Conservation (phyloP, 2,113 vertebrate species). For the Platycercus adscitus region DNA sequence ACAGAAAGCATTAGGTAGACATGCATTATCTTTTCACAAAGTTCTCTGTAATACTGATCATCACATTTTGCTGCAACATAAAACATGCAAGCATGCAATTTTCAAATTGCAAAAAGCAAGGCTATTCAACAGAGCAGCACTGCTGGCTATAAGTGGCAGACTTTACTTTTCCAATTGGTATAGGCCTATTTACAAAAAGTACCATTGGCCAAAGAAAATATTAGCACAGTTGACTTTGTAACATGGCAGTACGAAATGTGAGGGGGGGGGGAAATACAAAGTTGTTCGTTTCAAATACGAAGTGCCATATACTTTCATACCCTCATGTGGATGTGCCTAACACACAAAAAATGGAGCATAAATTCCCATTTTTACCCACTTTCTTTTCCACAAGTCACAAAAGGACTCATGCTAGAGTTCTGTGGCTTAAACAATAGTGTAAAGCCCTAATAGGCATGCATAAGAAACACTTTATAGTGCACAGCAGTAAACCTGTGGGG, state of each 20-base stretch:
- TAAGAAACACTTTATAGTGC: not conserved
- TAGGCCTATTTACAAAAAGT: not conserved
- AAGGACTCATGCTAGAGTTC: not conserved
- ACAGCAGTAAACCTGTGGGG: not conserved
- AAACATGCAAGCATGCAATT: rapidly evolving
- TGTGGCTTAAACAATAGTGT: not conserved
- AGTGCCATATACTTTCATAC: not conserved
- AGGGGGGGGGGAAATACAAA: too few relatives aligned
- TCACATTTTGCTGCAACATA: not conserved
- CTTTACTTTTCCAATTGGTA: not conserved
- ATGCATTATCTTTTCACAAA: not conserved
- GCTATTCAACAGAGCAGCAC: not conserved
- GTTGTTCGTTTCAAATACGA: not conserved
- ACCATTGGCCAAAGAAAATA: not conserved
- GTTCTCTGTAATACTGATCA: not conserved
- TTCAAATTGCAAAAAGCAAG: not conserved
- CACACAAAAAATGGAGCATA: not conserved
- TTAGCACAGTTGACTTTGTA: not conserved
- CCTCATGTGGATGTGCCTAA: rapidly evolving
- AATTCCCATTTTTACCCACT: not conserved
- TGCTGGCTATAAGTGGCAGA: not conserved
- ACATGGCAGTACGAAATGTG: not conserved
- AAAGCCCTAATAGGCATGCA: rapidly evolving
- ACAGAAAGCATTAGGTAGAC: not conserved
- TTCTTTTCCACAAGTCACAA: not conserved